Evolutionary conservation across 2,797 vertebrate genomes (phyloP).

Genomic region (Melanotaenia trifasciata): DNA sequence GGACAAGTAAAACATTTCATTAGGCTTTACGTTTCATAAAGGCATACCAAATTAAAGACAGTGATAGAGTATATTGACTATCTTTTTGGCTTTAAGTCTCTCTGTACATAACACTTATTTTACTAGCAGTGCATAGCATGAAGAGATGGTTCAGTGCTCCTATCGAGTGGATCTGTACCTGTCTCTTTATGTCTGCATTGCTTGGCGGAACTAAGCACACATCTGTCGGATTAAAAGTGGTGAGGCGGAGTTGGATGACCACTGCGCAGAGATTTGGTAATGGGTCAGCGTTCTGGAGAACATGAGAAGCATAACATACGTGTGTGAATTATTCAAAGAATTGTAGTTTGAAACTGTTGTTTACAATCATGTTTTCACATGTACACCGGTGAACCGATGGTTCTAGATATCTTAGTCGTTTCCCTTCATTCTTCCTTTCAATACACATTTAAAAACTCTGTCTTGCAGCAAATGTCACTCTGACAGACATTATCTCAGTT

Average conservation of each 20-base stretch:
- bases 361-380: neutral
- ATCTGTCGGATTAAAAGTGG: slow-evolving; percentile 48
- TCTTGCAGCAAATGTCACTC: slow-evolving; percentile 22
- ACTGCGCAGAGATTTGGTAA: slow-evolving; percentile 33
- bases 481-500: slow-evolving; percentile 25
- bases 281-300: slow-evolving; percentile 15
- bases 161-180: slow-evolving; percentile 50
- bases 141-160: slow-evolving; percentile 25
- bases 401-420: neutral
- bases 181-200: slow-evolving; percentile 50
- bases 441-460: neutral
- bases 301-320: neutral
- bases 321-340: neutral
- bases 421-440: neutral
- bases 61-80: neutral
- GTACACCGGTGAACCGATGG: neutral
- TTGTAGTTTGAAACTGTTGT: neutral
- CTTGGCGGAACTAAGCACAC: slow-evolving; percentile 59
- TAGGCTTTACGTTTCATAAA: neutral
- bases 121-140: slow-evolving; percentile 27
- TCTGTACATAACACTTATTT: neutral
- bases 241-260: slow-evolving; percentile 7
- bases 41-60: neutral
- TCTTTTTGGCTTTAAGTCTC: neutral
- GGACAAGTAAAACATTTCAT: neutral